These are phyloP conservation scores for Saimiri boliviensis DNA, from an alignment of 2,113 vertebrate genomes.

Conservation along the genomic window DNA sequence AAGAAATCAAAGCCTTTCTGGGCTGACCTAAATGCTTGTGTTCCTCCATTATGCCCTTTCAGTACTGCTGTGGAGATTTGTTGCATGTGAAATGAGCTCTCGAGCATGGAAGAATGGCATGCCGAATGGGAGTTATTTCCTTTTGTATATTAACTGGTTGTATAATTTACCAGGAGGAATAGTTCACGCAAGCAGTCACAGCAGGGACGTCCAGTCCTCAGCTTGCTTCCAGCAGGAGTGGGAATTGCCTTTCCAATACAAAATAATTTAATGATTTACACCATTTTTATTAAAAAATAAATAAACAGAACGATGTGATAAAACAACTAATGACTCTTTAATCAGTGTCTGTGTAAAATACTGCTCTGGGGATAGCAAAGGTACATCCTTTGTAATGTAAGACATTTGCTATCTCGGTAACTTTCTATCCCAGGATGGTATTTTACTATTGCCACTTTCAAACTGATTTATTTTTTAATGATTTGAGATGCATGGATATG, in stretches of 20 bases:
- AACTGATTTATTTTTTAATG: constrained; percentile 37
- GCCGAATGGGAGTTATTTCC: neutral
- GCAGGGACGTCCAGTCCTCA: neutral
- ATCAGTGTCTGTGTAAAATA: neutral
- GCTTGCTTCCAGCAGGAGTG: neutral
- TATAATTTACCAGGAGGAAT: neutral
- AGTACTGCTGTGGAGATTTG: neutral
- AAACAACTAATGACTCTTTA: neutral
- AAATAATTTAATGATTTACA: neutral
- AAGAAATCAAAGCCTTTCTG: neutral
- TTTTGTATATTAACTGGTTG: neutral
- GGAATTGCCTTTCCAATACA: neutral
- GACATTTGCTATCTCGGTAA: neutral
- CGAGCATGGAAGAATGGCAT: neutral
- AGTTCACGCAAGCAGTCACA: neutral
- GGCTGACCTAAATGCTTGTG: neutral
- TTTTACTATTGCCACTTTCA: neutral
- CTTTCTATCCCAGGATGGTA: neutral
- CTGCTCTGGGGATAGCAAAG: neutral
- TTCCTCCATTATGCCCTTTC: neutral
- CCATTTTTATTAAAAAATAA: constrained; percentile 47
- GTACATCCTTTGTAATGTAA: neutral
- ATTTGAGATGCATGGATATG: neutral
- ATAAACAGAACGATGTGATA: neutral
- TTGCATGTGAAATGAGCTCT: neutral